Evolutionary conservation across 2,888 invertebrate species (phyloP).

Genomic region (Panopea generosa): DNA sequence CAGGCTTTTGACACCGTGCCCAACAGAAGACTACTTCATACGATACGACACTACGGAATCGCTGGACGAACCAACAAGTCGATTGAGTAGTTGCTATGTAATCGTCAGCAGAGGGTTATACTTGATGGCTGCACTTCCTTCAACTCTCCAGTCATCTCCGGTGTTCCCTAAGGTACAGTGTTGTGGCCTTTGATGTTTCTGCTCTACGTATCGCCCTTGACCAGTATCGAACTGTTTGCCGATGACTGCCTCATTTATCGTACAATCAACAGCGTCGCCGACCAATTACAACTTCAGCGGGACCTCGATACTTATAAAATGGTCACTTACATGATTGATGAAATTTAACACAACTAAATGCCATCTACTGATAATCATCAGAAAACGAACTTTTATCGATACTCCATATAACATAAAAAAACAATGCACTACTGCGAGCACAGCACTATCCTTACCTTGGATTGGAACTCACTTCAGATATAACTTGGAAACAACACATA

Average conservation of each 20-base stretch:
- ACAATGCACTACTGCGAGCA: no score
- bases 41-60: conserved; percentile 21
- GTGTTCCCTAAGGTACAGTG: neutral
- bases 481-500: no score
- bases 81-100: conserved; percentile 14
- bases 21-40: conserved; percentile 20
- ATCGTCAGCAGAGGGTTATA: conserved; percentile 10
- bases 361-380: conserved; percentile 13
- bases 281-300: no score
- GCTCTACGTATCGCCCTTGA: conserved; percentile 22
- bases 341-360: conserved; percentile 20
- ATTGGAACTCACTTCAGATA: no score
- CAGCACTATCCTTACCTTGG: no score
- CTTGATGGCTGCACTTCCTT: no score
- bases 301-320: neutral
- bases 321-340: conserved; percentile 19
- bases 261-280: no score
- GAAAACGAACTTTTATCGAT: no score
- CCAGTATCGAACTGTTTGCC: conserved; percentile 18
- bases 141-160: conserved; percentile 14
- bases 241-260: conserved; percentile 17
- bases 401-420: neutral
- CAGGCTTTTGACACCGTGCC: conserved; percentile 24
- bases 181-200: no score
- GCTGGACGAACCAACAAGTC: no score